These are phyloP conservation scores for Oasisia sp. DNA, from an alignment of 2,888 invertebrate genomes.

Conservation along the genomic window DNA sequence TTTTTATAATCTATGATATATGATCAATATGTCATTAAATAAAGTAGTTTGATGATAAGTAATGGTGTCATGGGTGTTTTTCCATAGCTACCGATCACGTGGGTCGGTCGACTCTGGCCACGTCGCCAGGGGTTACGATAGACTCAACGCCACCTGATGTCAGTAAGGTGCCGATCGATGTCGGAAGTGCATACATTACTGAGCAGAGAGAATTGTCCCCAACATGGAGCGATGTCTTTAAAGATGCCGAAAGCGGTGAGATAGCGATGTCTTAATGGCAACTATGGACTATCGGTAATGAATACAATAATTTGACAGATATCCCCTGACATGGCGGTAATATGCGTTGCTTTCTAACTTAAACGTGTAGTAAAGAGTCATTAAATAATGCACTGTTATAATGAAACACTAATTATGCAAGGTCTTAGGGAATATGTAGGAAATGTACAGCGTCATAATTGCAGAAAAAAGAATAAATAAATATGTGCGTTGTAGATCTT, in stretches of 20 bases:
- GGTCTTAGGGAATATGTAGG: not conserved
- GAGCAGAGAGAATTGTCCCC: not conserved
- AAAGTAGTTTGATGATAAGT: not conserved
- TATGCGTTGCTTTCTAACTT: not conserved
- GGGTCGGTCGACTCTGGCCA: not conserved
- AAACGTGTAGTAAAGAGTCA: not conserved
- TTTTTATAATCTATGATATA: too few species aligned
- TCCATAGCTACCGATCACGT: not conserved
- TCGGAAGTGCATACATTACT: not conserved
- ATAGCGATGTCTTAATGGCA: not conserved
- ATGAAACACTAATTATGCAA: not conserved
- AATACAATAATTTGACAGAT: not conserved
- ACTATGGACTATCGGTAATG: not conserved
- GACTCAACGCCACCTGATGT: not conserved
- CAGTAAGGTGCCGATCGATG: not conserved
- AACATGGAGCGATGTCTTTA: not conserved
- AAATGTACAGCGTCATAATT: too few species aligned
- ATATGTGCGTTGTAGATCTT: too few species aligned
- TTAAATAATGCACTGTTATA: not conserved
- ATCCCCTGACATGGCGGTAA: not conserved
- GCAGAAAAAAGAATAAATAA: too few species aligned
- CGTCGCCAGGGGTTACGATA: not conserved
- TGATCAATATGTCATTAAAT: not conserved
- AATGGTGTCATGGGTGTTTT: not conserved
- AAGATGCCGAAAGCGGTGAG: not conserved